A percentile compares a stretch with the other conserved stretches of the same genome.
Evolutionary conservation across 1,140 invertebrate genomes (phyloP).

Genomic region (Macrobrachium nipponense): DNA sequence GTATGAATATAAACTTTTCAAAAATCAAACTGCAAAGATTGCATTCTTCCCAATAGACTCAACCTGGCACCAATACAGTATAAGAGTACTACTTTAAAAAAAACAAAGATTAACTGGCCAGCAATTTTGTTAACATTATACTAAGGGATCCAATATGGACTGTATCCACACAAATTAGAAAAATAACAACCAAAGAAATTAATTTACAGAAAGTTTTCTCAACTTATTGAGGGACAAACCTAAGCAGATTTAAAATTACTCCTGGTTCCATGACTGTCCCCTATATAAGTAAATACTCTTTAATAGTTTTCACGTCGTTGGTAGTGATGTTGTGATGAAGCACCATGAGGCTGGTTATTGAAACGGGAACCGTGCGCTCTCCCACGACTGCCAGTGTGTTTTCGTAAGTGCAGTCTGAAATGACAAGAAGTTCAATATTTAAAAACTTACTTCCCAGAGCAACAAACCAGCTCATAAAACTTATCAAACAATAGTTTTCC

Average conservation of each 20-base stretch:
- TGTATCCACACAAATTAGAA: no score
- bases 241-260: neutral
- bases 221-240: neutral
- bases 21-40: no score
- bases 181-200: no score
- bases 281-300: neutral
- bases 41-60: no score
- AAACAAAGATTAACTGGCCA: no score
- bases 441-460: neutral
- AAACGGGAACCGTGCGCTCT: constrained; percentile 41
- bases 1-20: no score
- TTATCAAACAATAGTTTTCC: no score
- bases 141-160: no score
- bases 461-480: no score
- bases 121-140: no score
- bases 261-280: neutral
- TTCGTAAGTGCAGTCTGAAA: constrained; percentile 43
- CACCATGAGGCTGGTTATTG: constrained; percentile 48
- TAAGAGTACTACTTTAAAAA: no score
- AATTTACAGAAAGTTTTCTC: neutral
- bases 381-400: constrained; percentile 37
- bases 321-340: constrained; percentile 43
- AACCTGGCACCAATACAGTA: no score
- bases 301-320: constrained; percentile 54
- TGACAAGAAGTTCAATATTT: neutral